These are phyloP conservation scores for Eublepharis macularius DNA, from an alignment of 2,113 vertebrate species.

Conservation along the genomic window DNA sequence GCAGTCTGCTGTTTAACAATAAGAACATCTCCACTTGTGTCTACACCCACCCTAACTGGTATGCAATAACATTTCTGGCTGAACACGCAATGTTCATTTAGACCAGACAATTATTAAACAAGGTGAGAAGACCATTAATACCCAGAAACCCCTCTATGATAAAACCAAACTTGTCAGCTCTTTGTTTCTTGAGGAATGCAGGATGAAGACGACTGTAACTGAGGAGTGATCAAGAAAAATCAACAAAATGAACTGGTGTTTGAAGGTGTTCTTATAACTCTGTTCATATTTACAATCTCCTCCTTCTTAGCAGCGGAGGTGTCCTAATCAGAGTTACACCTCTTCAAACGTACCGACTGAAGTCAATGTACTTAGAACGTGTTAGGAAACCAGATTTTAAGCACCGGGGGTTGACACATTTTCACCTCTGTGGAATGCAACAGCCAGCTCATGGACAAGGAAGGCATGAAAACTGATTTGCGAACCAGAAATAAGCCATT, in stretches of 20 bases:
- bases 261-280: background rate
- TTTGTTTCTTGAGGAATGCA: background rate
- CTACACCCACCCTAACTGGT: background rate
- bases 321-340: too few relatives aligned
- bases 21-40: background rate
- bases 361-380: background rate
- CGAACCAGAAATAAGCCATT: background rate
- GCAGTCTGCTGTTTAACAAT: background rate
- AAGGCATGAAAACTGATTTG: background rate
- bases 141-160: background rate
- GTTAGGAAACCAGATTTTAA: background rate
- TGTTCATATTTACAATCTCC: background rate
- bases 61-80: background rate
- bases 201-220: background rate
- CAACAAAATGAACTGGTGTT: background rate
- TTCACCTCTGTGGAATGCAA: background rate
- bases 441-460: background rate
- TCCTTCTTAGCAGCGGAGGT: background rate
- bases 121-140: background rate
- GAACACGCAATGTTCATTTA: background rate
- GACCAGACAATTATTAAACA: background rate
- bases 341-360: too few relatives aligned
- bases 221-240: background rate
- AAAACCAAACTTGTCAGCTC: background rate
- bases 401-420: background rate